A percentile compares a stretch with the other conserved stretches of the same genome.
phyloP scores from a whole-genome alignment of 2,888 invertebrate species.

The Cheilosia variabilis region DNA sequence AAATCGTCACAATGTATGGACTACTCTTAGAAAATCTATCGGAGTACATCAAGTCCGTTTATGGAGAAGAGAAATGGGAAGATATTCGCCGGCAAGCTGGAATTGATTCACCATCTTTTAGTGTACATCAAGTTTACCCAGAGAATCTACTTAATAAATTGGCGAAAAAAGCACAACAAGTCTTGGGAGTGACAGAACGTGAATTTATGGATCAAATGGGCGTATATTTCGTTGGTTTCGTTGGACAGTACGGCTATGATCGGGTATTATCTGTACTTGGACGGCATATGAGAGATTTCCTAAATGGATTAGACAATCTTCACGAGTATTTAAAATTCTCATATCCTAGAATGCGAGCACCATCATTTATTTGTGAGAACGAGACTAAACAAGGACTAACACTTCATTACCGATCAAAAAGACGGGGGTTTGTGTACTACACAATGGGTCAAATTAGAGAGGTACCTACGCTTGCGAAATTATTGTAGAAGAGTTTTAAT shows the following conservation, averaged over 20 bases:
- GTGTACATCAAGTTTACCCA: slow-evolving; percentile 96
- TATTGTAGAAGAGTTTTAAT: background rate
- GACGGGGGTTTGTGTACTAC: slow-evolving; percentile 97
- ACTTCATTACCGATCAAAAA: slow-evolving; percentile 95
- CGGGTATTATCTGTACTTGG: slow-evolving; percentile 94
- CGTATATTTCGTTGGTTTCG: slow-evolving; percentile 95
- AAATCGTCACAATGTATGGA: slow-evolving; percentile 93
- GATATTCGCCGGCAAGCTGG: slow-evolving; percentile 93
- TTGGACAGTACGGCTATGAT: slow-evolving; percentile 97
- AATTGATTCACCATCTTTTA: slow-evolving; percentile 94
- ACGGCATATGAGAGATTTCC: slow-evolving; percentile 96
- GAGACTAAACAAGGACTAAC: slow-evolving; percentile 96
- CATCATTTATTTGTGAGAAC: slow-evolving; percentile 98
- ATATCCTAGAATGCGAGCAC: slow-evolving; percentile 94
- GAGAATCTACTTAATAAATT: slow-evolving; percentile 94
- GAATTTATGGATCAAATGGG: slow-evolving; percentile 98
- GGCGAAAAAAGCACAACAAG: slow-evolving; percentile 93
- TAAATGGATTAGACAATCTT: slow-evolving; percentile 97
- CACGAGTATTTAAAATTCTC: slow-evolving; percentile 99
- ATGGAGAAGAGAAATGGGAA: slow-evolving; percentile 97
- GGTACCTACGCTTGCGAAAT: slow-evolving; percentile 84
- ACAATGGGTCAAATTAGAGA: slow-evolving; percentile 98
- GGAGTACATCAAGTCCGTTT: slow-evolving; percentile 95
- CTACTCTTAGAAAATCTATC: slow-evolving; percentile 96
- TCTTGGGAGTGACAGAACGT: slow-evolving; percentile 92